phyloP scores from a whole-genome alignment of 2,888 invertebrate species.

The Drosophila percnosoma region DNA sequence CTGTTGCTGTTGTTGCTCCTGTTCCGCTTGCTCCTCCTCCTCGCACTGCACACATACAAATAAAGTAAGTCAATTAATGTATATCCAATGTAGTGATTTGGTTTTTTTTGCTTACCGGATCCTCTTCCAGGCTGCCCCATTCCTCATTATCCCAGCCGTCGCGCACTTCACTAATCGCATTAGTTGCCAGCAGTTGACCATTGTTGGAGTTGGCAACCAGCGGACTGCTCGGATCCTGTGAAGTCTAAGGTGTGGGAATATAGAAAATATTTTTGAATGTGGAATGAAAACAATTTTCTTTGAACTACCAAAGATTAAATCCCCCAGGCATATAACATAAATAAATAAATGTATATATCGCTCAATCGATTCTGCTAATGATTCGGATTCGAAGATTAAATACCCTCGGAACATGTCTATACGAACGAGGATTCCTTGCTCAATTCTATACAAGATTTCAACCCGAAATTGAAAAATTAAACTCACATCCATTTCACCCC shows the following conservation, averaged over 20 bases:
- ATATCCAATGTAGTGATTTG: not conserved
- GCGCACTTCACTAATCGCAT: conserved; percentile 86
- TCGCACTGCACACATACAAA: conserved; percentile 73
- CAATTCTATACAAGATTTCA: not conserved
- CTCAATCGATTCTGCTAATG: not conserved
- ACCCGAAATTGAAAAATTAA: not conserved
- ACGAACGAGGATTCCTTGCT: not conserved
- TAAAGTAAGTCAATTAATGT: not conserved
- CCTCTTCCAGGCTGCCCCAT: conserved; percentile 94
- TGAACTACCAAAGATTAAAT: not conserved
- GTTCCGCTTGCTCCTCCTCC: conserved; percentile 83
- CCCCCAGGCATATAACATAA: not conserved
- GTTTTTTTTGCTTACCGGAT: conserved; percentile 87
- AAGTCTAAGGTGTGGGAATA: conserved; percentile 76
- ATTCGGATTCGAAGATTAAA: not conserved
- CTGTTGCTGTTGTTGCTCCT: conserved; percentile 81
- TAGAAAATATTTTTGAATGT: not conserved
- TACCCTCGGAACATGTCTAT: not conserved
- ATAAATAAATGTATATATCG: not conserved
- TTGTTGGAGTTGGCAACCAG: conserved; percentile 83
- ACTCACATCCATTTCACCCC: conserved; percentile 95
- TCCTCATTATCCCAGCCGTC: conserved; percentile 94
- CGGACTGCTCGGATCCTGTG: conserved; percentile 85
- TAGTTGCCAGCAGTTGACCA: conserved; percentile 85
- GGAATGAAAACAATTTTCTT: not conserved